phyloP scores from a whole-genome alignment of 2,888 invertebrate species.

The Parapristionchus giblindavisi region DNA sequence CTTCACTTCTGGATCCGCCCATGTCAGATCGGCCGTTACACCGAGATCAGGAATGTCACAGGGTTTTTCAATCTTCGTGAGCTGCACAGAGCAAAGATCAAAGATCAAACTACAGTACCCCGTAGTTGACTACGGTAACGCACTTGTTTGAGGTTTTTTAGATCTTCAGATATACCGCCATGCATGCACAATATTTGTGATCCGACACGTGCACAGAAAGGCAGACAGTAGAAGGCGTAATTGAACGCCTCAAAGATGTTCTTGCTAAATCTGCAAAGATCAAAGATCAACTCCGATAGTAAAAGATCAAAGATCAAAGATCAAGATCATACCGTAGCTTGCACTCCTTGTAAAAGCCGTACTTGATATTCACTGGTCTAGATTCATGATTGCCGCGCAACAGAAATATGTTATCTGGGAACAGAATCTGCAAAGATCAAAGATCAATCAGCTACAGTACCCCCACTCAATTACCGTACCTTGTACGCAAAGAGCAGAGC shows the following conservation, averaged over 20 bases:
- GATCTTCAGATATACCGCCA: constrained; percentile 75
- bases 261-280: constrained; percentile 46
- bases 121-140: not conserved
- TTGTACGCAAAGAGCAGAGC: constrained; percentile 89
- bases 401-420: constrained; percentile 85
- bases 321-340: constrained; percentile 12
- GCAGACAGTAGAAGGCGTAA: constrained; percentile 87
- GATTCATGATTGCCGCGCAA: constrained; percentile 98
- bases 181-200: constrained; percentile 82
- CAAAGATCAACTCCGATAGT: not conserved
- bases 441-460: too few species aligned
- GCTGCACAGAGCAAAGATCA: constrained; percentile 67
- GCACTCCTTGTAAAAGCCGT: constrained; percentile 57
- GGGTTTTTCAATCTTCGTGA: constrained; percentile 75
- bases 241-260: constrained; percentile 60
- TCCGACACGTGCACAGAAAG: constrained; percentile 93
- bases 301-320: not conserved
- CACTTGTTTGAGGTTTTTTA: constrained; percentile 56
- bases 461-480: too few species aligned
- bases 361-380: constrained; percentile 76
- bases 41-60: constrained; percentile 75
- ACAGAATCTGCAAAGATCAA: constrained; percentile 72
- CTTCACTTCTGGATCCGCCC: constrained; percentile 59
- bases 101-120: not conserved
- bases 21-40: constrained; percentile 73